phyloP scores from a whole-genome alignment of 2,888 invertebrate genomes.

The Drosophila kanekoi region DNA sequence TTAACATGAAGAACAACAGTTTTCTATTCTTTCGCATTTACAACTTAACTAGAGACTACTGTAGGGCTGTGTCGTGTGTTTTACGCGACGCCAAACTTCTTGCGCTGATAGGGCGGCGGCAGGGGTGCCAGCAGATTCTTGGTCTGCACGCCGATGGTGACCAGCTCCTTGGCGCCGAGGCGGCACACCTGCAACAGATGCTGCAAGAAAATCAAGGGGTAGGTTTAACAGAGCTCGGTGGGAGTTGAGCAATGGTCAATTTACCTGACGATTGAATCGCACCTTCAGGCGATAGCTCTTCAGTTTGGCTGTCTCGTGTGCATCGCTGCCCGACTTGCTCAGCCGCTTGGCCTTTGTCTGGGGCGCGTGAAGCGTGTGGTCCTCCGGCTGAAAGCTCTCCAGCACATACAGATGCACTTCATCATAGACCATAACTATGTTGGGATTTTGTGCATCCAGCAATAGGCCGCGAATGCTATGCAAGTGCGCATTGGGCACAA shows the following conservation, averaged over 20 bases:
- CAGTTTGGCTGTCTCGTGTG: constrained; percentile 12
- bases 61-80: constrained; percentile 12
- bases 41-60: constrained; percentile 38
- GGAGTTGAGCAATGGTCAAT: no score
- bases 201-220: constrained; percentile 84
- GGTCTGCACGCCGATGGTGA: constrained; percentile 91
- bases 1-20: constrained; percentile 17
- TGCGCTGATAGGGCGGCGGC: constrained; percentile 89
- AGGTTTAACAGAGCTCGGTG: neutral
- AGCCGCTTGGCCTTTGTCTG: constrained; percentile 86
- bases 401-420: constrained; percentile 87
- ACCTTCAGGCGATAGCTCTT: constrained; percentile 32
- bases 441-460: constrained; percentile 87
- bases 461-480: constrained; percentile 87
- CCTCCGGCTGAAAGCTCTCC: constrained; percentile 47
- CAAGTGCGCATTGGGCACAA: constrained; percentile 82
- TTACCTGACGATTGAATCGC: constrained; percentile 63
- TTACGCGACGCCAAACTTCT: constrained; percentile 87
- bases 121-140: constrained; percentile 89
- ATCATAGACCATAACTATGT: constrained; percentile 90
- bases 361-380: constrained; percentile 76
- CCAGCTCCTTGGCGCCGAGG: constrained; percentile 89
- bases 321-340: constrained; percentile 2
- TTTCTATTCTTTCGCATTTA: constrained; percentile 20
- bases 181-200: constrained; percentile 91